A percentile compares a stretch with the other conserved stretches of the same genome.
Conservation (phyloP, 2,113 vertebrate genomes). For the Verasper variegatus region DNA sequence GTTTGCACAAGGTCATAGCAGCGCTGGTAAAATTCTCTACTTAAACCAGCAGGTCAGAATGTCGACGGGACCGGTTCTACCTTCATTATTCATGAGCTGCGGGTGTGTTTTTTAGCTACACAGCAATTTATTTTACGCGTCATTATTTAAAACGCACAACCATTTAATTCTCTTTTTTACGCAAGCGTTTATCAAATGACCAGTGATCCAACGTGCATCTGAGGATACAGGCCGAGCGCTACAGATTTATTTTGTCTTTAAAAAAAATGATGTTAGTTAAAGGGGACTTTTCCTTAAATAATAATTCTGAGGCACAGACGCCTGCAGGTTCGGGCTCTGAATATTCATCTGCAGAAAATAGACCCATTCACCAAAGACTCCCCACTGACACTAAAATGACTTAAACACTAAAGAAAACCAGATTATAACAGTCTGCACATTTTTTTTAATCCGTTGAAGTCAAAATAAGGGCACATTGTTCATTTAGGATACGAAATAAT, state of each 20-base stretch:
- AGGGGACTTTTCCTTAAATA: background rate
- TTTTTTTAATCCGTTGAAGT: background rate
- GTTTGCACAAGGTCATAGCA: conserved; percentile 22
- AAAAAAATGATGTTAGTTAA: too few relatives aligned
- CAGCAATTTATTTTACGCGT: background rate
- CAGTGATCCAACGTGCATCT: too few relatives aligned
- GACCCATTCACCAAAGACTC: background rate
- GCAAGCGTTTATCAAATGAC: too few relatives aligned
- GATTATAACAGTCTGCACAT: background rate
- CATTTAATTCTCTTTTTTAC: background rate
- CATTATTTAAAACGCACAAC: background rate
- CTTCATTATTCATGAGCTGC: background rate
- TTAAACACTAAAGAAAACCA: too few relatives aligned
- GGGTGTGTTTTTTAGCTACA: background rate
- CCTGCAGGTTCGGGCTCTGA: background rate
- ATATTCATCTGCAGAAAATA: background rate
- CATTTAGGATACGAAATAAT: background rate
- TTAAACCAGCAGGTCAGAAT: background rate
- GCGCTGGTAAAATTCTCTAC: background rate
- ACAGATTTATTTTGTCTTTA: background rate
- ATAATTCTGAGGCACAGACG: background rate
- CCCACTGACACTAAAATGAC: background rate
- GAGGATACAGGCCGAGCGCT: too few relatives aligned
- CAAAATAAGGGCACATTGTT: background rate
- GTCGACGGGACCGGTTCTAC: background rate